Evolutionary conservation across 2,797 vertebrate species (phyloP).

Genomic region (Chloroceryle amazona): DNA sequence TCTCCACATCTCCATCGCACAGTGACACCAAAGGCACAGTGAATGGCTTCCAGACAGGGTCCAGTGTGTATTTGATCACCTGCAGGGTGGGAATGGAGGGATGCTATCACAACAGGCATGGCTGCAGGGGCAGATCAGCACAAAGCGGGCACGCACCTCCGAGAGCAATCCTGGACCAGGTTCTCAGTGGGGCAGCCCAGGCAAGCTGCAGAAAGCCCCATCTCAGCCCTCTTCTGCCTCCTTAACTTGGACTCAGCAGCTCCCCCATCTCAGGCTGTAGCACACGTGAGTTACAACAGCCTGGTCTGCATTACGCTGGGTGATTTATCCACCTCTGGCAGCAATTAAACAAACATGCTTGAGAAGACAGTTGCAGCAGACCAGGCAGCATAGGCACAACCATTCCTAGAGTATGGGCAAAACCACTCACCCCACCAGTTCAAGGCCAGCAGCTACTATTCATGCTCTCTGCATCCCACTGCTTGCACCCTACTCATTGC

Average conservation of each 20-base stretch:
- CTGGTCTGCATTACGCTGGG: accelerated
- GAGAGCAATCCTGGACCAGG: accelerated
- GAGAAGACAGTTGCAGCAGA: neutral
- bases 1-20: slow-evolving; percentile 94
- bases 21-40: slow-evolving; percentile 95
- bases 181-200: neutral
- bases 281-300: neutral
- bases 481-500: neutral
- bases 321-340: neutral
- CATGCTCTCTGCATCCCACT: neutral
- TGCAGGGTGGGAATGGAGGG: slow-evolving; percentile 24
- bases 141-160: accelerated
- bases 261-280: neutral
- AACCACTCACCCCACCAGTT: neutral
- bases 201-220: neutral
- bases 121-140: accelerated
- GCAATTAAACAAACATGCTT: neutral
- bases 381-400: neutral
- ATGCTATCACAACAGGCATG: accelerated
- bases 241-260: neutral
- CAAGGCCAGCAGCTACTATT: neutral
- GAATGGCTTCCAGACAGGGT: slow-evolving; percentile 95
- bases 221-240: neutral
- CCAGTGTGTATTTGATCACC: slow-evolving; percentile 98
- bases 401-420: neutral